Evolutionary conservation across 2,113 vertebrate genomes (phyloP), one percentile per base, ranked within the genome.

Genomic region (Paraplagusia blochii): DNA sequence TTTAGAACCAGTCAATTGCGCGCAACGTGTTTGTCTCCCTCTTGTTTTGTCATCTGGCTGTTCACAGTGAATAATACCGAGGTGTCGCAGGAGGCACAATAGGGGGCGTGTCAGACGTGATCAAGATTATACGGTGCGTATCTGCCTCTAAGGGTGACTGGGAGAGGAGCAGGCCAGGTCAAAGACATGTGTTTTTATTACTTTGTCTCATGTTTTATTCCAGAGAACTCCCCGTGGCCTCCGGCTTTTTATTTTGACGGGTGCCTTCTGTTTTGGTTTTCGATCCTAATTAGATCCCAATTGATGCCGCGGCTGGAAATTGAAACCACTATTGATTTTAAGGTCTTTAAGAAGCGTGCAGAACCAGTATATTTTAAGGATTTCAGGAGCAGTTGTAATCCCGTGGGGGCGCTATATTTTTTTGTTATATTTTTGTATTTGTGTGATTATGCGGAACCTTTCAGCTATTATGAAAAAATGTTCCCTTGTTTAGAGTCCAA

Each of bases 141-240:
- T 50, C 51, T 18, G 14, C 12, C 19, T 22, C 56, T 1, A 1
- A 19, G 57, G 42, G 11, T 54, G 44, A 12, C n/a, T 34, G 63
- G 61, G 71, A 61, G 44, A 45, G 60, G 10, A 58, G 39, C 19
- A 34, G 29, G 53, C 48, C 50, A 39, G 63, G 64, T 77, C 46
- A 74, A 66, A 58, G 70, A 9, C 15, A 36, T n/a, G 43, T 69
- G 55, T 65, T 70, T 29, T 47, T 14, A 63, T 53, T 62, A 57
- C 38, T 46, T 58, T 15, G 10, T 50, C 18, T 40, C n/a, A 29
- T 74, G 63, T 72, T 57, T 55, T n/a, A 54, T 48, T 44, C 48
- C 59, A 54, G 40, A 57, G 34, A 40, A 53, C 9, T 10, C 4
- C 17, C 13, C 45, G 2, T 11, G 12, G 7, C 16, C 44, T 7